Base-by-base conservation (phyloP, 2,888 invertebrate species). In the Artemia sinica region DNA sequence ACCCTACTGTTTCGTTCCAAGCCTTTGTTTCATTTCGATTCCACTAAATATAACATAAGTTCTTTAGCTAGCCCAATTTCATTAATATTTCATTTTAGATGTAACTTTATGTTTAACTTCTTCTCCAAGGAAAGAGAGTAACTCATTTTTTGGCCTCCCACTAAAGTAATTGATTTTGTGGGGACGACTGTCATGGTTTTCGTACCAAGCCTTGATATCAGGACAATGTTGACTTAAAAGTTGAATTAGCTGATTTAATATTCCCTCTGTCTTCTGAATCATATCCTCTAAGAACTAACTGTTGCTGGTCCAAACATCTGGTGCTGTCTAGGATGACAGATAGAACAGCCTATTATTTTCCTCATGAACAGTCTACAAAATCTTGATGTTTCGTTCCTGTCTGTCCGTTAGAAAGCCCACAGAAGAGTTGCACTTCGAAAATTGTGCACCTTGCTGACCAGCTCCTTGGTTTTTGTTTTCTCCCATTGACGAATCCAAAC, bases 381-480 rank as follows among this genome's bases (percentile, higher is more conserved):
- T 18, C 18, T 18, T 18, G 18, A 18, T 18, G 18, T 18, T 18
- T 1, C 18, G 18, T 18, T 18, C 18, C 18, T 18, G 18, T 18
- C 18, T 18, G 18, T 18, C 18, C 18, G 18, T 18, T 18, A 18
- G 18, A 18, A 18, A 18, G 18, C 18, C 18, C 18, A 18, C 18
- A 18, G 18, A 18, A 18, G 18, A 18, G 18, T 18, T 18, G 18
- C 18, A 18, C 18, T 18, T 18, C 18, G 18, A 18, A 18, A 48
- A 28, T 28, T 41, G n/a, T 41, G 12, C 14, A 13, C 41, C 13
- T n/a, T 41, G 48, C 28, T 8, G 28, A 66, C 48, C 14, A 14
- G 63, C 48, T 66, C 13, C 66, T 66, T 14, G 28, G 28, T 48
- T 41, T 18, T 66, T 66, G 12, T 66, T 28, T 66, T 66, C 66